Evolutionary conservation across 2,888 invertebrate species (phyloP), one percentile per base, ranked within the genome.

Genomic region (Drosophila robusta): DNA sequence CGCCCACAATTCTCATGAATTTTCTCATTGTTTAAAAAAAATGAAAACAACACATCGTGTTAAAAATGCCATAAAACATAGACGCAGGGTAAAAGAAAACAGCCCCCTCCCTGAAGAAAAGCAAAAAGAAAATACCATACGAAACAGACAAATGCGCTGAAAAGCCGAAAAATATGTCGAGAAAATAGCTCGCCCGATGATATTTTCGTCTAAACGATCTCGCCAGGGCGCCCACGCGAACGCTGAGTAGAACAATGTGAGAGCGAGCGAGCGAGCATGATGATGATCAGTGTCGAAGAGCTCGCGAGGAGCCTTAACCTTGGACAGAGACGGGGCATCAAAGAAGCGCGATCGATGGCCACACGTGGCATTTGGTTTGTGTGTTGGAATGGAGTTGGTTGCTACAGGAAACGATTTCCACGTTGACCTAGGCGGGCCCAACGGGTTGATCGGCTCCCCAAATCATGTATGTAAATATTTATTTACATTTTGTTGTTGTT

Each of bases 401-500:
- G 38, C 38, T 58, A 55, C 87, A 87, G 82, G 85, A 85, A 87
- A 72, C 56, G 71, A 55, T 54, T 65, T 76, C 57, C 70, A 77
- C 83, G 74, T 85, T 85, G 85, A 85, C 85, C 85, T 86, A 85
- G 88, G 88, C 87, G 62, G 44, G 45, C 57, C 45, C 58, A 62
- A 47, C 51, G 77, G 64, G 72, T 84, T 75, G 80, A 75, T 75
- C 75, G 70, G 45, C 72, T 64, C 42, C 46, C 46, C 42, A 42
- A 42, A 55, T 42, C 51, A 58, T 44, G 44, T 16, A 61, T 75
- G 73, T 77, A 74, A 74, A 80, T 79, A 80, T 60, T 64, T 73
- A 65, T 66, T 39, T 45, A 58, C 22, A 66, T 54, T 67, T 70
- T 50, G 42, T 39, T 9, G 11, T 8, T 26, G 8, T 18, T 22